Evolutionary conservation across 2,888 invertebrate species (phyloP).

Genomic region (Phoenoteleia sp.): DNA sequence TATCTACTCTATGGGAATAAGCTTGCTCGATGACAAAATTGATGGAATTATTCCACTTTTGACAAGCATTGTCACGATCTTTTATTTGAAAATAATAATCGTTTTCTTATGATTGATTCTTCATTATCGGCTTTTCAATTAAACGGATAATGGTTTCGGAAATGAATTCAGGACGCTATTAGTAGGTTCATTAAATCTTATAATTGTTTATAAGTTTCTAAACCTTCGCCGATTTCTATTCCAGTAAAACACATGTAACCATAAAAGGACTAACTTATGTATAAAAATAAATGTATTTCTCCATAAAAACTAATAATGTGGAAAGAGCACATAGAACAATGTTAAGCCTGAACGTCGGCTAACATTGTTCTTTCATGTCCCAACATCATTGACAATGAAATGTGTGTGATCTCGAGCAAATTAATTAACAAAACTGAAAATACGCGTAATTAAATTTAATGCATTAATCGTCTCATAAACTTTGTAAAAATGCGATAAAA

Average conservation of each 20-base stretch:
- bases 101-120: too few species aligned
- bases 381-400: conserved; percentile 32
- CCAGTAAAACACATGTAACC: conserved; percentile 8
- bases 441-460: too few species aligned
- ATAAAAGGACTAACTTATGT: conserved; percentile 29
- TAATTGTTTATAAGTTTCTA: conserved; percentile 18
- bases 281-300: conserved; percentile 20
- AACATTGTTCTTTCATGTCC: conserved; percentile 25
- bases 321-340: conserved; percentile 14
- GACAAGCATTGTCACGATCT: conserved; percentile 12
- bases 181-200: neutral
- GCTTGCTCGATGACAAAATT: conserved; percentile 5
- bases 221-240: conserved; percentile 15
- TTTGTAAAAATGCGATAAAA: too few species aligned
- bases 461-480: too few species aligned
- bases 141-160: too few species aligned
- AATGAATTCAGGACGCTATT: conserved; percentile 3
- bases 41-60: conserved; percentile 28
- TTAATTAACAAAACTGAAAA: neutral
- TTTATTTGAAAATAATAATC: conserved; percentile 22
- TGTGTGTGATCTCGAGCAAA: neutral
- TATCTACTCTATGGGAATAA: neutral
- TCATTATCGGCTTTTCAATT: too few species aligned
- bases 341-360: conserved; percentile 6
- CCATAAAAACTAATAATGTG: conserved; percentile 22